Evolutionary conservation across 2,797 vertebrate genomes (phyloP), one percentile per base, ranked within the genome.

Genomic region (Gephyroberyx darwinii): DNA sequence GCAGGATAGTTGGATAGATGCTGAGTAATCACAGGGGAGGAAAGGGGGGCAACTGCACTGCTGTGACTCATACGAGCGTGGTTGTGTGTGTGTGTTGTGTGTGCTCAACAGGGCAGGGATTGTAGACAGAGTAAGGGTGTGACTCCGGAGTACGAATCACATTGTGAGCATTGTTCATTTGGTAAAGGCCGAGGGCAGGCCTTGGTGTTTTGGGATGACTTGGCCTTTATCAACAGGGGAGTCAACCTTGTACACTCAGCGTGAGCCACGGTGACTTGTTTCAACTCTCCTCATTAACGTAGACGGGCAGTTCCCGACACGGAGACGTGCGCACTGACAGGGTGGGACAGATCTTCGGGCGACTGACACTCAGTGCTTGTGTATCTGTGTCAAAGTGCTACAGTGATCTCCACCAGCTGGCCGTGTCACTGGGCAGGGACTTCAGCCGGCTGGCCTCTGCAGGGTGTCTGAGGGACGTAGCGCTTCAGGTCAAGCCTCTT

Each of bases 401-500:
- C 57, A 68, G 79, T 83, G 83, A 74, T 83, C 72, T 77, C 77
- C 75, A 71, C 84, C 88, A 88, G 88, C 88, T 90, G 86, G 82
- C 61, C 33, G 8, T 74, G 71, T 66, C 19, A 9, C 74, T 26
- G 65, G 53, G 33, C 19, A 48, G 65, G 51, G 68, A 47, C 67
- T 41, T 75, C 54, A 60, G 48, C 33, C 5, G 39, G 5, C 26
- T 48, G 35, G 16, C 10, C 64, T 76, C 73, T 62, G 65, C 59
- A 55, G 39, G 7, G 61, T 43, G 80, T 81, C 71, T 77, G 75
- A 54, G 64, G 51, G 77, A 78, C 69, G 70, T 56, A 61, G 64
- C 30, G 81, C 57, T 63, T 75, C 1, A 54, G 83, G 90, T 90
- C 90, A 93, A 93, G 89, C 90, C 86, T 91, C 88, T 91, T 92